phyloP scores from a whole-genome alignment of 2,888 invertebrate genomes.

The Perithous albicinctus region DNA sequence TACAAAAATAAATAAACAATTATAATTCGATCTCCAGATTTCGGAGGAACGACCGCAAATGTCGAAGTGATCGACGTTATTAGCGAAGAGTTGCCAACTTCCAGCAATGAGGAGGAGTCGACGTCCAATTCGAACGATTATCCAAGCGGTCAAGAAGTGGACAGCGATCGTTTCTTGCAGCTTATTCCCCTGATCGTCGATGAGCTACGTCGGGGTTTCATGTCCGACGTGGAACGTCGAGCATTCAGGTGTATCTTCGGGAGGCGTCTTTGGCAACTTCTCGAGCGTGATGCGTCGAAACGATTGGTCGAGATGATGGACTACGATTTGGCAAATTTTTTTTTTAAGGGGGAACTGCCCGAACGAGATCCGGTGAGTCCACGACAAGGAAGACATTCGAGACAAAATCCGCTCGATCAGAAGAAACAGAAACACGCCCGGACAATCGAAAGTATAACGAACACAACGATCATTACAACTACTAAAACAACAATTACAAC shows the following conservation, averaged over 20 bases:
- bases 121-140: background rate
- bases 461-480: constrained; percentile 6
- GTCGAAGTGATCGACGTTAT: constrained; percentile 4
- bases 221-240: constrained; percentile 41
- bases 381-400: constrained; percentile 11
- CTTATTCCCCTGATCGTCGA: constrained; percentile 59
- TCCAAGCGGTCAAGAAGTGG: constrained; percentile 35
- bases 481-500: constrained; percentile 7
- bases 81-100: background rate
- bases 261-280: constrained; percentile 59
- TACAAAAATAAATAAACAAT: background rate
- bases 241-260: constrained; percentile 52
- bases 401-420: background rate
- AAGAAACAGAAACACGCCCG: background rate
- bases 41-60: constrained; percentile 2
- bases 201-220: constrained; percentile 47
- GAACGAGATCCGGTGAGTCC: constrained; percentile 27
- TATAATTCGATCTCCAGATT: constrained; percentile 19
- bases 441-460: background rate
- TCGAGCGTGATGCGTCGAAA: constrained; percentile 55
- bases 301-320: constrained; percentile 53
- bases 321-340: constrained; percentile 56
- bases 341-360: constrained; percentile 56
- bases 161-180: constrained; percentile 52
- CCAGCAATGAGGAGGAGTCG: background rate